Evolutionary conservation across 2,888 invertebrate genomes (phyloP), one percentile per base, ranked within the genome.

Genomic region (Dorcus parallelipipedus): DNA sequence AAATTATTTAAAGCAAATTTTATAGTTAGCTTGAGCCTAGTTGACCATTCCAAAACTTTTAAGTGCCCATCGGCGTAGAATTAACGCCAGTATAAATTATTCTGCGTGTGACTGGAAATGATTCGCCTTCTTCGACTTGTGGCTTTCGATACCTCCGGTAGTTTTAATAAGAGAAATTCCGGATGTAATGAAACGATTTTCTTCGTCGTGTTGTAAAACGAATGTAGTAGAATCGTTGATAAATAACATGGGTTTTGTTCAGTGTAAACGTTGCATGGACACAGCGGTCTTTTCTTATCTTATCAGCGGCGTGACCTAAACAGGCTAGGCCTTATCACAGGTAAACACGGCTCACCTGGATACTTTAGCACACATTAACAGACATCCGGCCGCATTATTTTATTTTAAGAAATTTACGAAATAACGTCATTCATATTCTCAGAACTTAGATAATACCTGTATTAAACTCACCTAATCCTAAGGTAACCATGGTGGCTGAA

Each of bases 301-400:
- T 66, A 66, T 66, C 66, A 55, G n/a, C 58, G 49, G 64, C 63
- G 63, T 69, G 67, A 69, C 67, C 67, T 64, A 67, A 67, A 65
- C 61, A 59, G 61, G 61, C 62, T 60, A 58, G 63, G 59, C 60
- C 61, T 68, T 68, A 68, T 68, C 68, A 64, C 55, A 56, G 61
- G 62, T 55, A 69, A 69, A 69, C 64, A 69, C 59, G 64, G 67
- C 67, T 68, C 69, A 69, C 69, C 69, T 69, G 69, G 69, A 69
- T 69, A 67, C 60, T 65, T 60, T 58, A 59, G 56, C 59, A 55
- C 51, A 49, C 55, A 55, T 54, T 59, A 52, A 47, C 59, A 54
- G 54, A 33, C 59, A 59, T 59, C 59, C 59, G 59, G 55, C 55
- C 54, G 33, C 20, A 53, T 45, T 53, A 45, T 45, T 45, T 45